Base-by-base conservation (phyloP, 2,113 vertebrate species). In the Ictalurus punctatus region DNA sequence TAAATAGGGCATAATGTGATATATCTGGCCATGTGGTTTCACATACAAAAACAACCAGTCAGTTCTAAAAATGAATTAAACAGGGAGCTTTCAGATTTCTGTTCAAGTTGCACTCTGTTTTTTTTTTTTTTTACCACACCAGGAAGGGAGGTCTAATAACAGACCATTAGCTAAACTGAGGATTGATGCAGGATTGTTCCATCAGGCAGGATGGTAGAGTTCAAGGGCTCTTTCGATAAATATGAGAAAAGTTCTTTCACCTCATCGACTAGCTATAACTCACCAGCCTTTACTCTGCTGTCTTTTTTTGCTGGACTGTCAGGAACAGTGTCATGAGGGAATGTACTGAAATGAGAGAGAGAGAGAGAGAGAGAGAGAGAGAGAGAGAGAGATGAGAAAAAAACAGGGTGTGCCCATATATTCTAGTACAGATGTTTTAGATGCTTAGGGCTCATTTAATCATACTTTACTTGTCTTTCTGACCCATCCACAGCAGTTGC, bases 121-220 rank as follows among this genome's bases (percentile, higher is more conserved):
- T 44, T 48, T 58, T 40, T 61, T n/a, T 76, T 52, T 52, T 61
- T 61, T 23, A 78, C 58, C 58, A 52, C 19, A 80, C 56, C 48
- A 82, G 52, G 30, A 40, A 58, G 27, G 52, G 23, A 80, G 13
- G 52, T 27, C 86, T 56, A 82, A 87, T 82, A 59, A 52, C n/a
- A 82, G n/a, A 37, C 52, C 16, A 48, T 80, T 87, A 80, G 40
- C 58, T 74, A 58, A 37, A 86, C 34, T 27, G 37, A 79, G 85
- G 58, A 63, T 30, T 84, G 65, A 84, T 88, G 56, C 80, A 74
- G 67, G 74, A 56, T 30, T 79, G 71, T 79, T 89, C 48, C 6
- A 85, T 34, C n/a, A 89, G 83, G 52, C 78, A 86, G 23, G 52
- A 81, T 48, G 30, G 2, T 58, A 48, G 37, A 83, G 86, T 82